Base-by-base conservation (phyloP, 1,140 invertebrate genomes). In the Drosophila kepulauana region DNA sequence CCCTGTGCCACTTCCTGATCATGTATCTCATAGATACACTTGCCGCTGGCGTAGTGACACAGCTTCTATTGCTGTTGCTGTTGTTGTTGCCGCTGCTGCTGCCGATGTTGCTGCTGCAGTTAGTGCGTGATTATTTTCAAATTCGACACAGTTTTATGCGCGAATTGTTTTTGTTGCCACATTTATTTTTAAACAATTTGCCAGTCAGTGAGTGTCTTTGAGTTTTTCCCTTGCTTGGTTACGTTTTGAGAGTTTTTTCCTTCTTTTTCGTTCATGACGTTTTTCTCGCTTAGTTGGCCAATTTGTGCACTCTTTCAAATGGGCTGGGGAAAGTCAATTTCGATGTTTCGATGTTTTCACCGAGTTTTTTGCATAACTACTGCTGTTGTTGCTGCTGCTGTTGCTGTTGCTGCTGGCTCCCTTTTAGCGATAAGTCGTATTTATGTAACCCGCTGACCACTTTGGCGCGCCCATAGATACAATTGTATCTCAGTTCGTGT, bases 111-210 rank as follows among this genome's bases (percentile, higher is more conserved):
- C 15, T 64, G 54, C 52, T 67, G 84, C 74, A 88, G 85, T 88
- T 84, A 84, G 84, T 88, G 85, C 54, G 85, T 89, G 85, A 89
- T 89, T 89, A 89, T 89, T 89, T 89, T 89, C 85, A 89, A 89
- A 89, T 89, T 89, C 85, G 85, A 89, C 85, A 89, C 85, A 89
- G 81, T 89, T 89, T 89, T 88, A 73, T 79, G 75, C 62, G 69
- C 68, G 81, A 85, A 89, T 89, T 89, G 85, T 85, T 81, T 78
- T 89, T 88, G 77, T 81, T 88, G 63, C 59, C 46, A 68, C 78
- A 62, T 79, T 89, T 89, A 81, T 89, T 89, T 89, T 85, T 85
- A 85, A 78, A 64, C 78, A 70, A 78, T 82, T 82, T 65, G 52
- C 62, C 71, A 48, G 78, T 68, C 58, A 35, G 46, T 52, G 51